Evolutionary conservation across 2,113 vertebrate species (phyloP).

Genomic region (Hystrix cristata): DNA sequence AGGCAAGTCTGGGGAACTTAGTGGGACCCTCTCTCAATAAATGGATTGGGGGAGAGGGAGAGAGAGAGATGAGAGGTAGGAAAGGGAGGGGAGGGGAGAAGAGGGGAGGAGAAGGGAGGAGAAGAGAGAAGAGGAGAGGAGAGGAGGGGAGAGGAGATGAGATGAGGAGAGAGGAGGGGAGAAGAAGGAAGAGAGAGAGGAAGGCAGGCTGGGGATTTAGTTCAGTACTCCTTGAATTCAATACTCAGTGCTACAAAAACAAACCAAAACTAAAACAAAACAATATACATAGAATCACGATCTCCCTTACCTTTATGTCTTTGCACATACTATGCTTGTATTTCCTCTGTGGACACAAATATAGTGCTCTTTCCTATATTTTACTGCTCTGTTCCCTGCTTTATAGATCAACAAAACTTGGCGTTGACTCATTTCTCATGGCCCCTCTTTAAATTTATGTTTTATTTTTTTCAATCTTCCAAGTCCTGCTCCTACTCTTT

Average conservation of each 20-base stretch:
- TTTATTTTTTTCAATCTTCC: neutral
- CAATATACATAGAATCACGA: neutral
- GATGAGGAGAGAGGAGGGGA: fast-evolving
- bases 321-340: neutral
- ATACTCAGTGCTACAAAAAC: neutral
- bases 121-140: too few species aligned
- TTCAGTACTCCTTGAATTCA: neutral
- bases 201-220: neutral
- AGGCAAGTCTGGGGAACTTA: neutral
- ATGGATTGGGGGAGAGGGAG: too few species aligned
- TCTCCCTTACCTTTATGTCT: neutral
- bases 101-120: neutral
- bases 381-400: neutral
- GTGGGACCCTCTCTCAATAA: neutral
- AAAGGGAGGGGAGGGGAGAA: neutral
- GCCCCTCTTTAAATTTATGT: neutral
- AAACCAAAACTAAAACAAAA: neutral
- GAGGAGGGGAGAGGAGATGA: neutral
- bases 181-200: neutral
- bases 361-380: neutral
- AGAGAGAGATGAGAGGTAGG: neutral
- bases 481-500: neutral
- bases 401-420: neutral
- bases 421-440: neutral
- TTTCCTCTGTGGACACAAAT: neutral